Evolutionary conservation across 1,140 invertebrate genomes (phyloP).

Genomic region (Vanessa atalanta): DNA sequence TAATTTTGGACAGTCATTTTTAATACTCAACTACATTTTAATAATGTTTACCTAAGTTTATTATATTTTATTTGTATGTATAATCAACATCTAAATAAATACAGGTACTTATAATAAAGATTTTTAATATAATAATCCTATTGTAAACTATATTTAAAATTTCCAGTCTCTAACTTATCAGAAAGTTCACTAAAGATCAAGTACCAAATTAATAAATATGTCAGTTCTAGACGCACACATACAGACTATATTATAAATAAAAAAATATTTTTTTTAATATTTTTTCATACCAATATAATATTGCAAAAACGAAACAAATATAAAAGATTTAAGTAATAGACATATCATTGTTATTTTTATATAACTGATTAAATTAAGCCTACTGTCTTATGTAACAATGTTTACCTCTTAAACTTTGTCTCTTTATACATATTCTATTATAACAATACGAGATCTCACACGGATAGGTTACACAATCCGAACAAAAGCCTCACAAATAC

Average conservation of each 20-base stretch:
- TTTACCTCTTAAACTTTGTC: conserved; percentile 23
- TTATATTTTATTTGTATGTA: no score
- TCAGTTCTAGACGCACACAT: no score
- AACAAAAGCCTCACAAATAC: conserved; percentile 33
- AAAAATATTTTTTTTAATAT: background rate
- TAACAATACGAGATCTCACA: conserved; percentile 32
- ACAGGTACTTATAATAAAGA: no score
- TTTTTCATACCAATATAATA: no score
- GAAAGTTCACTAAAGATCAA: no score
- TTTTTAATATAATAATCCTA: no score
- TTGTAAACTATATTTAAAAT: background rate
- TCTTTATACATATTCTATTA: conserved; percentile 30
- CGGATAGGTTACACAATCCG: conserved; percentile 33
- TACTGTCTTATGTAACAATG: conserved; percentile 23
- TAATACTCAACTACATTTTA: no score
- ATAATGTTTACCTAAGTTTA: no score
- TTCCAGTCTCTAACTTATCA: no score
- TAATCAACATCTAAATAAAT: no score
- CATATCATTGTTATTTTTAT: conserved; percentile 1
- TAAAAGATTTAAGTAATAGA: background rate
- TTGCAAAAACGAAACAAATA: background rate
- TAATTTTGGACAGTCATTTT: background rate
- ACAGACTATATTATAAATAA: background rate
- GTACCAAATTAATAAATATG: no score
- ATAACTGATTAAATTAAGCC: conserved; percentile 3